These are phyloP conservation scores for Protodeltote pygarga DNA, from an alignment of 2,888 invertebrate genomes.

Conservation along the genomic window DNA sequence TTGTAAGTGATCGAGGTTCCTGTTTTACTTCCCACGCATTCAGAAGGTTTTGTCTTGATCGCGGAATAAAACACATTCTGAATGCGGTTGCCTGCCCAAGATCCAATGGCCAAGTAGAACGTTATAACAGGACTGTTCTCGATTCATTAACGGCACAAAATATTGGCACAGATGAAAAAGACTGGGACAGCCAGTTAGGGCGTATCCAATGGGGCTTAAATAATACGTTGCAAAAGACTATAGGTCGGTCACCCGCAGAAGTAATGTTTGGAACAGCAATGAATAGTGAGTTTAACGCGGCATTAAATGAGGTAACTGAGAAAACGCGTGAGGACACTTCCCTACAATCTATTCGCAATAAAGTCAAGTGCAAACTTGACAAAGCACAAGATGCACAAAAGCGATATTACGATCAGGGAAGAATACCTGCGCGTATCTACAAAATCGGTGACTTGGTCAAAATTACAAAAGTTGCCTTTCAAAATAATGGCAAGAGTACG, in stretches of 20 bases:
- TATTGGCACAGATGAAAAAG: not conserved
- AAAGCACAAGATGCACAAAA: slow-evolving; percentile 25
- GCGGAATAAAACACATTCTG: slow-evolving; percentile 1
- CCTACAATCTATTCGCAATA: slow-evolving; percentile 8
- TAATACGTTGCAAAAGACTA: slow-evolving; percentile 8
- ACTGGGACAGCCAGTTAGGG: slow-evolving; percentile 7
- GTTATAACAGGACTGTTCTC: slow-evolving; percentile 10
- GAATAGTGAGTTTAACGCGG: slow-evolving; percentile 2
- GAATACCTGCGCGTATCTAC: slow-evolving; percentile 29
- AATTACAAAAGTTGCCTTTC: slow-evolving; percentile 27
- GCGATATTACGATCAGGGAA: slow-evolving; percentile 22
- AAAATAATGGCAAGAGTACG: slow-evolving; percentile 42
- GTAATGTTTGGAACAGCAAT: slow-evolving; percentile 9
- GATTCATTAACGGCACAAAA: slow-evolving; percentile 6
- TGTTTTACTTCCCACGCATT: slow-evolving; percentile 9
- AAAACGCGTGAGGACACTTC: slow-evolving; percentile 14
- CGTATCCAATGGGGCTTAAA: slow-evolving; percentile 14
- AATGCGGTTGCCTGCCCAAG: slow-evolving; percentile 11
- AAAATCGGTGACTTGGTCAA: slow-evolving; percentile 37
- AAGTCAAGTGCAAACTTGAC: slow-evolving; percentile 22
- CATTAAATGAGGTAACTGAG: not conserved
- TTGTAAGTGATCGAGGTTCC: slow-evolving; percentile 3
- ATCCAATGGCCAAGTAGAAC: slow-evolving; percentile 11
- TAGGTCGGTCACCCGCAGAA: slow-evolving; percentile 8
- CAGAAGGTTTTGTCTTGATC: slow-evolving; percentile 6